A percentile compares a stretch with the other conserved stretches of the same genome.
These are phyloP conservation scores for Sander lucioperca DNA, from an alignment of 2,113 vertebrate species.

Conservation along the genomic window DNA sequence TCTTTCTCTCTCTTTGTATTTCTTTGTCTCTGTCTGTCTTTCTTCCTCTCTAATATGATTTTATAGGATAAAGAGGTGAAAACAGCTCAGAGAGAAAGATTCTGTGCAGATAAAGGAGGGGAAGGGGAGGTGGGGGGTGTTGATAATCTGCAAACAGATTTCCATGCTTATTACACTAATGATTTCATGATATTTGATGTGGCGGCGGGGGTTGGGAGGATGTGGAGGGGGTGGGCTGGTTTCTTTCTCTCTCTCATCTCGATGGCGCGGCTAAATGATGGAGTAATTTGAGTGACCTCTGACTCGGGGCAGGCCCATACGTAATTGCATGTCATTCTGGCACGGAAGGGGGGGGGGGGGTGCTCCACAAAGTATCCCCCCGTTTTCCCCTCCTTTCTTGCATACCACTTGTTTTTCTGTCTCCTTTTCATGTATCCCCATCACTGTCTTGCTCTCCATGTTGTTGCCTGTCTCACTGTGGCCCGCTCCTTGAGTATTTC, in stretches of 20 bases:
- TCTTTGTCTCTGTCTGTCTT: slow-evolving; percentile 41
- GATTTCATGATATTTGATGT: slow-evolving; percentile 97
- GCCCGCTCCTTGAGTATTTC: slow-evolving; percentile 29
- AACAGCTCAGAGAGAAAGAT: slow-evolving; percentile 81
- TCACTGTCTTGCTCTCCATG: slow-evolving; percentile 33
- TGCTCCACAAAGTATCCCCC: slow-evolving; percentile 83
- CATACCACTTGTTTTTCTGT: slow-evolving; percentile 26
- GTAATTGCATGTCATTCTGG: slow-evolving; percentile 97
- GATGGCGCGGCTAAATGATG: slow-evolving; percentile 91
- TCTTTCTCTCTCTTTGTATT: slow-evolving; percentile 32
- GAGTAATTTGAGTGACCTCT: slow-evolving; percentile 98
- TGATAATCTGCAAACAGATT: slow-evolving; percentile 99
- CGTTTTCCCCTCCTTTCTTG: slow-evolving; percentile 15
- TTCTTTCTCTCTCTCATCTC: slow-evolving; percentile 87
- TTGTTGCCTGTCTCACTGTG: slow-evolving; percentile 74
- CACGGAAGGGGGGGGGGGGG: slow-evolving; percentile 64
- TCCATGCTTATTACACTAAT: slow-evolving; percentile 99
- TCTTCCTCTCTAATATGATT: slow-evolving; percentile 51
- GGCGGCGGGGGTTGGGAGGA: slow-evolving; percentile 79
- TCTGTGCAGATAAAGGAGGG: slow-evolving; percentile 89
- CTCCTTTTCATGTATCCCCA: slow-evolving; percentile 19
- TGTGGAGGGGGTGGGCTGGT: slow-evolving; percentile 61
- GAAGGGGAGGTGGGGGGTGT: slow-evolving; percentile 79
- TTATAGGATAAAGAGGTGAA: slow-evolving; percentile 89
- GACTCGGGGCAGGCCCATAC: slow-evolving; percentile 90